Percentiles rank a stretch among this genome's conserved stretches.
Evolutionary conservation across 2,888 invertebrate species (phyloP).

Genomic region (Andrena fulva): DNA sequence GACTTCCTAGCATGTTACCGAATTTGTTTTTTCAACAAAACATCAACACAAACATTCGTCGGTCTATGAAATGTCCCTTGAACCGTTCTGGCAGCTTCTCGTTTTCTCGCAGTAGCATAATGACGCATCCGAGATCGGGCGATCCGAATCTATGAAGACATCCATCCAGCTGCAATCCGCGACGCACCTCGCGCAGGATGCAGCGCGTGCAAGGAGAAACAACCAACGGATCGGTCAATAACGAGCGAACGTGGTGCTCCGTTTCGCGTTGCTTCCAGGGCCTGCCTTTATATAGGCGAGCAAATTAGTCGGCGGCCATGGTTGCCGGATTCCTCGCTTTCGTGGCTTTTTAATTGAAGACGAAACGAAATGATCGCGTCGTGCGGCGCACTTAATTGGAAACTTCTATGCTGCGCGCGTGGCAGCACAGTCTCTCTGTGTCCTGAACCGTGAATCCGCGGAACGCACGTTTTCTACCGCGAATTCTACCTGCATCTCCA

Average conservation of each 20-base stretch:
- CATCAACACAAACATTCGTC: too few species aligned
- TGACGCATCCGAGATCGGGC: too few species aligned
- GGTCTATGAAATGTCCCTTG: too few species aligned
- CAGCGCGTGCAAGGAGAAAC: not conserved
- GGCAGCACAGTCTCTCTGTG: constrained; percentile 34
- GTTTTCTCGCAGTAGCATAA: too few species aligned
- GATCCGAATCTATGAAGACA: not conserved
- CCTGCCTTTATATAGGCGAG: constrained; percentile 4
- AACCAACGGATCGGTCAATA: constrained; percentile 15
- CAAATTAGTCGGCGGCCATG: constrained; percentile 19
- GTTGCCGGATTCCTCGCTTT: constrained; percentile 55
- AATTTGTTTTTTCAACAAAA: too few species aligned
- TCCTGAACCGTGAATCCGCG: constrained; percentile 71
- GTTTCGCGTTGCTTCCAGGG: not conserved
- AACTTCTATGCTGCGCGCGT: constrained; percentile 74
- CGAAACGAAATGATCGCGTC: constrained; percentile 63
- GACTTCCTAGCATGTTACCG: too few species aligned
- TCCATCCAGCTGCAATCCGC: too few species aligned
- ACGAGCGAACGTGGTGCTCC: constrained; percentile 5
- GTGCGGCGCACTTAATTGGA: constrained; percentile 71
- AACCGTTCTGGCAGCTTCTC: too few species aligned
- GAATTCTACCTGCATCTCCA: not conserved
- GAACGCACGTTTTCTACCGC: constrained; percentile 68
- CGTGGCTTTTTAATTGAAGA: constrained; percentile 72
- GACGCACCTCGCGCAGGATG: not conserved